These are phyloP conservation scores for Notothenia coriiceps DNA, from an alignment of 2,113 vertebrate genomes.

Conservation along the genomic window DNA sequence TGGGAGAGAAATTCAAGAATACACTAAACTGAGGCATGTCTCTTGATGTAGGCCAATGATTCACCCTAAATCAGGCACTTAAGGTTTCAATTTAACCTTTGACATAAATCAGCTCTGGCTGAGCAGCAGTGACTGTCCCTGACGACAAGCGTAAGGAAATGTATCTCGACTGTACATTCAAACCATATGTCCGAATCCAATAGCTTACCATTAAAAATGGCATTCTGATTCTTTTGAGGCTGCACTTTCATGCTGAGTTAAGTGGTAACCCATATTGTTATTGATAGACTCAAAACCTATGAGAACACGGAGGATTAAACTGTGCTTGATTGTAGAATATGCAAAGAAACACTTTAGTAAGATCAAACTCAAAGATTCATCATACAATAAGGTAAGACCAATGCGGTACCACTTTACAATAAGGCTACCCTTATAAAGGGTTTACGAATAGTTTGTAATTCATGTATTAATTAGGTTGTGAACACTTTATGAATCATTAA, in stretches of 20 bases:
- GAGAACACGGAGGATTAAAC: neutral
- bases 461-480: too few species aligned
- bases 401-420: too few species aligned
- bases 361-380: neutral
- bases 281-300: neutral
- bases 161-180: conserved; percentile 9
- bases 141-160: neutral
- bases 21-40: neutral
- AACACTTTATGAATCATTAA: too few species aligned
- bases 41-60: neutral
- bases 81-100: neutral
- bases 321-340: neutral
- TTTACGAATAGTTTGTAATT: too few species aligned
- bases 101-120: conserved; percentile 25
- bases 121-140: conserved; percentile 6
- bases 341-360: neutral
- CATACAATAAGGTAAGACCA: neutral
- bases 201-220: neutral
- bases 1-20: conserved; percentile 6
- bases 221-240: neutral
- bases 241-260: neutral
- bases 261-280: too few species aligned
- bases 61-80: neutral
- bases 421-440: too few species aligned
- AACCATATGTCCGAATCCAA: neutral